Percentiles rank a stretch among this genome's conserved stretches.
Evolutionary conservation across 1,140 invertebrate species (phyloP).

Genomic region (Rhagoletis pomonella): DNA sequence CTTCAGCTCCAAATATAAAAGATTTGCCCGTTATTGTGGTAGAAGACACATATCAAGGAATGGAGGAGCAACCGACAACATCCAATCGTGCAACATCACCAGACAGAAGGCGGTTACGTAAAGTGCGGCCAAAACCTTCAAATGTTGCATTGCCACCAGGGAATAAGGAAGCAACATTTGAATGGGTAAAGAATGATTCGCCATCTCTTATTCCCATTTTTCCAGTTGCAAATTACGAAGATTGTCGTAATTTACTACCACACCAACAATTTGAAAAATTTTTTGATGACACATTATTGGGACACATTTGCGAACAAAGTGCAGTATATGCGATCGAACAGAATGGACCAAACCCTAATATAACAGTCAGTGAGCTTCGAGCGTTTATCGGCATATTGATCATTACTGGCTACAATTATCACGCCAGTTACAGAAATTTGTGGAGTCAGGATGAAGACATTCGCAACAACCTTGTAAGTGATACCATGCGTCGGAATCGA

Average conservation of each 20-base stretch:
- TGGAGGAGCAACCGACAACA: not conserved
- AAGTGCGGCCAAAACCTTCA: not conserved
- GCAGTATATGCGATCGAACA: constrained; percentile 26
- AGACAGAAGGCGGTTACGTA: constrained; percentile 17
- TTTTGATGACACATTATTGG: constrained; percentile 39
- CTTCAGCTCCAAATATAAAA: too few relatives aligned
- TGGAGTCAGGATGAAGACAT: constrained; percentile 28
- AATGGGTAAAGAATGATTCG: constrained; percentile 22
- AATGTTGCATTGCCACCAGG: not conserved
- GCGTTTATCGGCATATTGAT: constrained; percentile 52
- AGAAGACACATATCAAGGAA: not conserved
- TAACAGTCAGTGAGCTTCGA: constrained; percentile 31
- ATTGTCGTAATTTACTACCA: too few relatives aligned
- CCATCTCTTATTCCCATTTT: constrained; percentile 36
- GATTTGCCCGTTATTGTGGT: too few relatives aligned
- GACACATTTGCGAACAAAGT: not conserved
- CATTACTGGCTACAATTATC: constrained; percentile 39
- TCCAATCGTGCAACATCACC: not conserved
- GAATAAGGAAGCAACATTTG: constrained; percentile 40
- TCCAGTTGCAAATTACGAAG: constrained; percentile 47
- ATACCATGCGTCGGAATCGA: too few relatives aligned
- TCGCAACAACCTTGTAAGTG: not conserved
- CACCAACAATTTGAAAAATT: constrained; percentile 40
- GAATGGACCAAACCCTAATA: not conserved
- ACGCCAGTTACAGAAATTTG: not conserved